Evolutionary conservation across 1,140 invertebrate species (phyloP), one percentile per base, ranked within the genome.

Genomic region (Copidosoma floridanum): DNA sequence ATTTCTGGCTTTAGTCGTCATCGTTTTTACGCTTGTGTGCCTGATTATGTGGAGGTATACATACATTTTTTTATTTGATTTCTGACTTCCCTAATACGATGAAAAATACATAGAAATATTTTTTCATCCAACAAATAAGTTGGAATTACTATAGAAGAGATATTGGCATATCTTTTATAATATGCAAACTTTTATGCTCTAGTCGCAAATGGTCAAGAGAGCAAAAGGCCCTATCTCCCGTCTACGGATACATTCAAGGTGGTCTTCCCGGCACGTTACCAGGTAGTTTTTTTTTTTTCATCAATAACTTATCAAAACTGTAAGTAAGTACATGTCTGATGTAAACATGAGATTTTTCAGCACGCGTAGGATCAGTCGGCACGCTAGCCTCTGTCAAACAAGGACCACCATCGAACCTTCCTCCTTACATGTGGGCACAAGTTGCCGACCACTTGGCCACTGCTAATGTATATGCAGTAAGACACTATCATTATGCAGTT

Each of bases 31-130:
- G 0, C 78, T 95, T 1, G 87, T 92, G 1, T 93, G 92, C 67
- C 82, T 96, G 4, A 89, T 94, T 57, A 91, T 93, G 83, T 95
- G 93, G 93, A 95, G 92, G 86, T 93, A 79, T 81, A 6, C 29
- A 32, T 32, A 8, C 12, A 32, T 32, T 32, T 12, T 32, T 41
- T 6, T n/a, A 20, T n/a, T n/a, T n/a, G n/a, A n/a, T n/a, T n/a
- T n/a, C n/a, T n/a, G n/a, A n/a, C n/a, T n/a, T n/a, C n/a, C n/a
- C n/a, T n/a, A 32, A 12, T 32, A 32, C 29, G 29, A 32, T 32
- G 29, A 8, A 32, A 32, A 8, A 12, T 32, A 6, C 29, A 32
- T 12, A 12, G 6, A 12, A 8, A 32, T 12, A 12, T 32, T 6
- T 32, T 32, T 8, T 32, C 6, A 32, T 32, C n/a, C n/a, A n/a